phyloP scores from a whole-genome alignment of 2,797 vertebrate genomes.

The Eleutherodactylus coqui region DNA sequence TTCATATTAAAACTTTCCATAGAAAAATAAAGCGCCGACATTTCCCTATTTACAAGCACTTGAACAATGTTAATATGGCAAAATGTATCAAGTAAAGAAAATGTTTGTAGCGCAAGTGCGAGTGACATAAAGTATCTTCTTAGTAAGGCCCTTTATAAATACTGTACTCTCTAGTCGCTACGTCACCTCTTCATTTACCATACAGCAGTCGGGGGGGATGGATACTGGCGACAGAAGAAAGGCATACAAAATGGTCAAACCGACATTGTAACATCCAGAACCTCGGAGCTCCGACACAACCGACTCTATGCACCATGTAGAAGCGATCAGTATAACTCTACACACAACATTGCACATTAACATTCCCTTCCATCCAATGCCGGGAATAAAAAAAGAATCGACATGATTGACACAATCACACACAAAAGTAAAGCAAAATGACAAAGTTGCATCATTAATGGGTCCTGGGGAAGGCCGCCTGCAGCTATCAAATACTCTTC shows the following conservation, averaged over 20 bases:
- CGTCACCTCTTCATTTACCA: conserved; percentile 69
- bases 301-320: conserved; percentile 32
- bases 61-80: conserved; percentile 60
- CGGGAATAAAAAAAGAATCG: conserved; percentile 74
- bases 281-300: background rate
- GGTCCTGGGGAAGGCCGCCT: conserved; percentile 84
- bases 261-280: conserved; percentile 64
- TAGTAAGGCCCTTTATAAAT: conserved; percentile 75
- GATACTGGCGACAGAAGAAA: conserved; percentile 67
- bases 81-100: conserved; percentile 66
- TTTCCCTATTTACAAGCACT: conserved; percentile 72
- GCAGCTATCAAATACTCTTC: conserved; percentile 82
- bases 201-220: conserved; percentile 75
- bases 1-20: conserved; percentile 74
- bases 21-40: conserved; percentile 75
- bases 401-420: conserved; percentile 69
- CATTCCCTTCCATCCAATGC: conserved; percentile 73
- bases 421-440: conserved; percentile 55
- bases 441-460: conserved; percentile 62
- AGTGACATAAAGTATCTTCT: conserved; percentile 61
- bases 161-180: conserved; percentile 64
- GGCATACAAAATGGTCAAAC: conserved; percentile 62
- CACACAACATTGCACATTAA: conserved; percentile 90
- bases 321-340: conserved; percentile 82
- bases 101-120: conserved; percentile 56